Base-by-base conservation (phyloP, 2,888 invertebrate species). In the Myathropa florea region DNA sequence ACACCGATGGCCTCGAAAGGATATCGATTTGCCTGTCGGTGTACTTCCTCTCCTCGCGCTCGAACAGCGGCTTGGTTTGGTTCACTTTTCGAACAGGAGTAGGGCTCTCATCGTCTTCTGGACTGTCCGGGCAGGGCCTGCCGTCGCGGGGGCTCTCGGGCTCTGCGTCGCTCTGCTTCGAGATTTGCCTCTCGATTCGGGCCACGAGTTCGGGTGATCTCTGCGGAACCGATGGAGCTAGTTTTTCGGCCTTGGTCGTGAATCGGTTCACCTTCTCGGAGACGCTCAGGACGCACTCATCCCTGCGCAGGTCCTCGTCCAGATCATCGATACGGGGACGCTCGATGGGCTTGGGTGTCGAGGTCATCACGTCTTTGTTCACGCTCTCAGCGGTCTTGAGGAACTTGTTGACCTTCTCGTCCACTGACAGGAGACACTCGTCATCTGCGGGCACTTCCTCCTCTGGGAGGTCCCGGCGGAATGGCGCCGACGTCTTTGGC, bases 221-320 rank as follows among this genome's bases (percentile, higher is more conserved):
- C 79, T 93, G 93, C 14, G 93, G 92, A 46, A 89, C 88, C 1
- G 90, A 89, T 3, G 91, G 91, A 0, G 91, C 91, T 65, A 95
- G 91, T 88, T 94, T 94, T 88, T 95, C 94, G 46, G 95, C 94
- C 2, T 94, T 94, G 89, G 94, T 94, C 24, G 95, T 94, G 89
- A 95, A 95, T 89, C 95, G 95, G 88, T 94, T 94, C 0, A 95
- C 95, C 91, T 95, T 95, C 89, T 95, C 95, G 0, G 95, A 95
- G 26, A 95, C 95, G 88, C 94, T 95, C 3, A 95, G 91, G 14
- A 94, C 92, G 89, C 95, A 95, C 86, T 95, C 95, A 89, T 95
- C 95, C 75, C 93, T 93, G 87, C 93, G 94, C 24, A 95, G 90
- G 53, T 94, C 94, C 64, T 94, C 94, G 83, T 95, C 95, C 55